phyloP scores from a whole-genome alignment of 2,797 vertebrate genomes.

The Ptychobarbus kaznakovi region DNA sequence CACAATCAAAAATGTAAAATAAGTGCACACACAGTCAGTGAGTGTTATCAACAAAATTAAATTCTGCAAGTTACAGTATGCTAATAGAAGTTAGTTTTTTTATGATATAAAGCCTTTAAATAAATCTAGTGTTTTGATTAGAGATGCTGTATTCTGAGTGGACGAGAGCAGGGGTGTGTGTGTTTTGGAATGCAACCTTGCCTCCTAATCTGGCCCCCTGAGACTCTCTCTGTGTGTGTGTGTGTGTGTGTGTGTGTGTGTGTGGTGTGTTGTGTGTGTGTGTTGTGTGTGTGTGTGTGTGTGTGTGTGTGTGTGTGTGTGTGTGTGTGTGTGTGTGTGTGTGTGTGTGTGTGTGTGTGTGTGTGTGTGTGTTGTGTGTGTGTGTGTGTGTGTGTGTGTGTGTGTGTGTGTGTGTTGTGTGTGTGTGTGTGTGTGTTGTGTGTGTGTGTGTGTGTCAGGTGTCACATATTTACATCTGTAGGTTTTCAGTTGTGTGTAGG shows the following conservation, averaged over 20 bases:
- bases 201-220: conserved; percentile 71
- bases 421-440: background rate
- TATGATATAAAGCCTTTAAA: background rate
- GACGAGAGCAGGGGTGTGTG: background rate
- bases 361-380: background rate
- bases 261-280: too few relatives aligned
- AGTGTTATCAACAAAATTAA: background rate
- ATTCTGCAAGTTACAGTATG: background rate
- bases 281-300: background rate
- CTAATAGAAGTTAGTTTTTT: background rate
- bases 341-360: background rate
- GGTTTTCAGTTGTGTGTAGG: background rate
- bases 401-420: background rate
- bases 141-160: conserved; percentile 19
- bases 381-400: too few relatives aligned
- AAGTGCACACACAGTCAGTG: background rate
- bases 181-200: conserved; percentile 70
- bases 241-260: background rate
- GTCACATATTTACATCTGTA: background rate
- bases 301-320: background rate
- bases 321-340: background rate
- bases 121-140: background rate
- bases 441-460: background rate
- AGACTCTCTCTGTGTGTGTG: conserved; percentile 50
- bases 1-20: background rate